phyloP scores from a whole-genome alignment of 2,113 vertebrate genomes.

The Pseudorectes ferrugineus region DNA sequence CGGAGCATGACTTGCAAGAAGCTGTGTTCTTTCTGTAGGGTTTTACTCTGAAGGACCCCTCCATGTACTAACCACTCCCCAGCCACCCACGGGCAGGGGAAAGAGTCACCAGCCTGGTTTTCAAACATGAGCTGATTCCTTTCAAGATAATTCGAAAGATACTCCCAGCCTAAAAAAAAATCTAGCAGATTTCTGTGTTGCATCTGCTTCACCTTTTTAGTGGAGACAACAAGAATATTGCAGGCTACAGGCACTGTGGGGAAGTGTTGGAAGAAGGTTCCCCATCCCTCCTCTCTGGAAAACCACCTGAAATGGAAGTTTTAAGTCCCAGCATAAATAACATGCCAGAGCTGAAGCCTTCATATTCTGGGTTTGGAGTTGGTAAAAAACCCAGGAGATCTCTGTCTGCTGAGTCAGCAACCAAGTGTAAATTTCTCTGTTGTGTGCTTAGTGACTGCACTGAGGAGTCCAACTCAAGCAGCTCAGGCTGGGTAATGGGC shows the following conservation, averaged over 20 bases:
- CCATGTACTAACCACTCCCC: not conserved
- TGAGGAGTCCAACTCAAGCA: fast-evolving
- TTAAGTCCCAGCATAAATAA: not conserved
- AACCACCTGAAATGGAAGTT: not conserved
- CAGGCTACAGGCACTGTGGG: not conserved
- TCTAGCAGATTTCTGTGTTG: not conserved
- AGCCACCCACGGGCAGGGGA: not conserved
- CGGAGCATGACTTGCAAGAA: not conserved
- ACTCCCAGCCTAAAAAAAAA: not conserved
- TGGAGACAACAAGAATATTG: not conserved
- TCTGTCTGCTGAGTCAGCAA: not conserved
- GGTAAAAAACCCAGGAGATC: not conserved
- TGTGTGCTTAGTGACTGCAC: not conserved
- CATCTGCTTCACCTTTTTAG: not conserved
- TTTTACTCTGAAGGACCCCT: not conserved
- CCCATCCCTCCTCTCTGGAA: not conserved
- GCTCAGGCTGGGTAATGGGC: not conserved
- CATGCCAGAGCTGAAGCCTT: not conserved
- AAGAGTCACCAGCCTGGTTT: not conserved
- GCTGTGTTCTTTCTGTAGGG: not conserved
- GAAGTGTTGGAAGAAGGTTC: not conserved
- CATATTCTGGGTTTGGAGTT: not conserved
- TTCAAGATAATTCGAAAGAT: not conserved
- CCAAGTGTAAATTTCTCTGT: not conserved
- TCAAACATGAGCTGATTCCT: not conserved